Conservation (phyloP, 2,113 vertebrate species). For the Cheirogaleus medius region DNA sequence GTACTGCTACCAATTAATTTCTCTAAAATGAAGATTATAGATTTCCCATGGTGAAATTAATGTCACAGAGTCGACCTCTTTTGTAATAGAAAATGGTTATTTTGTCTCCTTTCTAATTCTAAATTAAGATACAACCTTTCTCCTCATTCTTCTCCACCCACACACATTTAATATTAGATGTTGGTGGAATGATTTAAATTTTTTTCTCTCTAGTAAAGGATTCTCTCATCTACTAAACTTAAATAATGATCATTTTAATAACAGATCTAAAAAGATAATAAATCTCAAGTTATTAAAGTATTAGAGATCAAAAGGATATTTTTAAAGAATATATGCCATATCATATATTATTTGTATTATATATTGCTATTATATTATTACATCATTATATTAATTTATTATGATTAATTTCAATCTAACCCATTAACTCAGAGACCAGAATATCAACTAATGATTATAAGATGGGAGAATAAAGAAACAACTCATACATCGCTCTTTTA, state of each 20-base stretch:
- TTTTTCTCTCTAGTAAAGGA: not conserved
- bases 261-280: not conserved
- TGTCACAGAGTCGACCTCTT: constrained; percentile 22
- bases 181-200: not conserved
- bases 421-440: not conserved
- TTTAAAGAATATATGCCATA: not conserved
- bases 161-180: not conserved
- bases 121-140: constrained; percentile 33
- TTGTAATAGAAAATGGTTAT: constrained; percentile 26
- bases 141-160: not conserved
- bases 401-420: not conserved
- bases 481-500: not conserved
- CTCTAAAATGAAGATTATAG: constrained; percentile 49
- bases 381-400: not conserved
- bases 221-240: not conserved
- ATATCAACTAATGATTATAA: not conserved
- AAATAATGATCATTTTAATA: constrained; percentile 5
- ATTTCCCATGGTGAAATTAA: constrained; percentile 36
- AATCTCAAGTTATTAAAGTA: not conserved
- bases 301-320: not conserved
- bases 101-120: constrained; percentile 55
- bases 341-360: not conserved
- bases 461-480: not conserved
- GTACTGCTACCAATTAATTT: not conserved
- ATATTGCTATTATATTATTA: not conserved